Percentiles rank a stretch among this genome's conserved stretches.
phyloP scores from a whole-genome alignment of 2,797 vertebrate species.

The Platyrinchus mystaceus region DNA sequence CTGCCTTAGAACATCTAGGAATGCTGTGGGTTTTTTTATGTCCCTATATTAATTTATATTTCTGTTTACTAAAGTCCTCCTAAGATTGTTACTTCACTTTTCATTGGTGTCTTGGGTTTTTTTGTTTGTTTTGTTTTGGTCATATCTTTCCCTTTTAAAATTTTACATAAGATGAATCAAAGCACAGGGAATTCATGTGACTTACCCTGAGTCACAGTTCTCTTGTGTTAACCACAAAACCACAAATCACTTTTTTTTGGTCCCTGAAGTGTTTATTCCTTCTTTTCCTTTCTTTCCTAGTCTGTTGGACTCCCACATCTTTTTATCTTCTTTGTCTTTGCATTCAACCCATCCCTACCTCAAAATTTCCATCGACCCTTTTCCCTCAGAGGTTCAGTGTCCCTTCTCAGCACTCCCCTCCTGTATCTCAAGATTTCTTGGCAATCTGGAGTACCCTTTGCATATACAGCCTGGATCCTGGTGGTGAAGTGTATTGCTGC shows the following conservation, averaged over 20 bases:
- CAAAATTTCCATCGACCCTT: constrained; percentile 11
- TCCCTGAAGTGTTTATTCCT: constrained; percentile 12
- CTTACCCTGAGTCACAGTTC: neutral
- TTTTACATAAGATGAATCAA: neutral
- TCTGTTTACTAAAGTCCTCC: neutral
- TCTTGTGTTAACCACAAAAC: neutral
- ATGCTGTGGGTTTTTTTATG: neutral
- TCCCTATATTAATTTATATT: neutral
- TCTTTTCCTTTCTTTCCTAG: neutral
- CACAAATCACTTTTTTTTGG: neutral
- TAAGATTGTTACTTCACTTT: neutral
- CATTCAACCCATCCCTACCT: neutral
- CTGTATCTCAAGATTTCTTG: constrained; percentile 9
- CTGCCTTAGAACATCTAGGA: neutral
- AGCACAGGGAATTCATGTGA: neutral
- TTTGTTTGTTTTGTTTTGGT: neutral
- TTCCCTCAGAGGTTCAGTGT: neutral
- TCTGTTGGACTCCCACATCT: neutral
- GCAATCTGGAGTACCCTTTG: neutral
- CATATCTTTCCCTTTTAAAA: neutral
- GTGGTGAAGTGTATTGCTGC: neutral
- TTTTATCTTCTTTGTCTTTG: neutral
- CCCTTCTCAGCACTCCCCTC: neutral
- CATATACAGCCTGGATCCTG: neutral
- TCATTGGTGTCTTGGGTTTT: neutral